These are phyloP conservation scores for Drosophila prolongata DNA, from an alignment of 2,888 invertebrate genomes.

Conservation along the genomic window DNA sequence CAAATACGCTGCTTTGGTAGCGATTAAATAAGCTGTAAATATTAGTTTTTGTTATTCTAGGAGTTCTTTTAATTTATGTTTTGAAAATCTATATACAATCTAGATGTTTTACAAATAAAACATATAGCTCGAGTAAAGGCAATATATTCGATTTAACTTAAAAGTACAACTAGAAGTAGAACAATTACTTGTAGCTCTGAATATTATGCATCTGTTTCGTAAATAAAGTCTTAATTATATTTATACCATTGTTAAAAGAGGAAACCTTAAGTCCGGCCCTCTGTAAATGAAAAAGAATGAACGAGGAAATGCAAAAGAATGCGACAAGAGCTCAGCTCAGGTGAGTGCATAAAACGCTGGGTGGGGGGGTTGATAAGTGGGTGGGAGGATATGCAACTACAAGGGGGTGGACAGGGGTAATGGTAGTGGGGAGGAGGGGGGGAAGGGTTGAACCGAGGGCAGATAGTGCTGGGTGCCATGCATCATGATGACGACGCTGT, in stretches of 20 bases:
- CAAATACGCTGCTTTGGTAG: too few species aligned
- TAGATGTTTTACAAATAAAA: too few species aligned
- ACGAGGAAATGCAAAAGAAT: conserved; percentile 30
- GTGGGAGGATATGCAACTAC: background rate
- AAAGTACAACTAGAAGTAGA: too few species aligned
- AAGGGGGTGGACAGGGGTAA: background rate
- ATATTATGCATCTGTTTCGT: too few species aligned
- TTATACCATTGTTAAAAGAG: background rate
- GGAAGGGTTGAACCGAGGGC: conserved; percentile 18
- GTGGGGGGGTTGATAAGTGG: conserved; percentile 2
- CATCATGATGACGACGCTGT: conserved; percentile 74
- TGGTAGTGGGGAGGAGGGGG: background rate
- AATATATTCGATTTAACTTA: too few species aligned
- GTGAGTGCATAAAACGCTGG: conserved; percentile 26
- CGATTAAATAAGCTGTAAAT: too few species aligned
- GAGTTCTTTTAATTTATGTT: too few species aligned
- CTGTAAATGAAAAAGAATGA: background rate
- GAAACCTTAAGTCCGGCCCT: background rate
- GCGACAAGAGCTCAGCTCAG: conserved; percentile 30
- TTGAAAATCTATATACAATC: too few species aligned
- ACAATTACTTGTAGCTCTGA: too few species aligned
- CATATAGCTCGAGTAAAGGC: too few species aligned
- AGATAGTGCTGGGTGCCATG: conserved; percentile 69
- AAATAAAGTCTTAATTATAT: too few species aligned
- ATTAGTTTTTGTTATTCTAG: too few species aligned